Evolutionary conservation across 2,888 invertebrate genomes (phyloP).

Genomic region (Aleiodes leptofemur): DNA sequence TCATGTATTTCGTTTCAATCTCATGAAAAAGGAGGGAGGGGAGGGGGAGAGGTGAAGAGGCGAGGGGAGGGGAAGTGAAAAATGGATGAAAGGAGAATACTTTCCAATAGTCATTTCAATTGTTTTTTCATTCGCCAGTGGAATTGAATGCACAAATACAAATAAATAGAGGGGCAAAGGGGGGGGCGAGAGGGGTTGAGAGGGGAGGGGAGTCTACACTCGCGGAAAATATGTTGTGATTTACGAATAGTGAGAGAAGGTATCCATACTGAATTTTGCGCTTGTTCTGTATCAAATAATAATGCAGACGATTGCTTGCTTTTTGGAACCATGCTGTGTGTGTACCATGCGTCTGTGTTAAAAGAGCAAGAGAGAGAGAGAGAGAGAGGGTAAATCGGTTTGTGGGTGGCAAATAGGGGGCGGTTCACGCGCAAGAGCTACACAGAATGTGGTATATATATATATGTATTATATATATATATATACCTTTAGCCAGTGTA

Average conservation of each 20-base stretch:
- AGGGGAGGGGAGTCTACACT: not conserved
- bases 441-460: too few species aligned
- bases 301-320: slow-evolving; percentile 9
- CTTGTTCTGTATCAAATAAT: slow-evolving; percentile 29
- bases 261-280: not conserved
- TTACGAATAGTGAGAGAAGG: slow-evolving; percentile 32
- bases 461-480: too few species aligned
- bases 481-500: too few species aligned
- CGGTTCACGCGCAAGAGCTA: slow-evolving; percentile 22
- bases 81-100: not conserved
- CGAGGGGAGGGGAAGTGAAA: not conserved
- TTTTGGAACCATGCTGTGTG: slow-evolving; percentile 1
- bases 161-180: not conserved
- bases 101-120: not conserved
- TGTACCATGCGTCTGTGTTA: not conserved
- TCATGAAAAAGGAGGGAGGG: not conserved
- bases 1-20: not conserved
- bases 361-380: not conserved
- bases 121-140: too few species aligned
- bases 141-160: slow-evolving; percentile 1
- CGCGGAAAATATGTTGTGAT: slow-evolving; percentile 43
- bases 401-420: slow-evolving; percentile 17
- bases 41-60: not conserved
- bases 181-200: not conserved
- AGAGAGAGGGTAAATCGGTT: not conserved